These are phyloP conservation scores for Spodoptera littoralis DNA, from an alignment of 2,888 invertebrate species.

Conservation along the genomic window DNA sequence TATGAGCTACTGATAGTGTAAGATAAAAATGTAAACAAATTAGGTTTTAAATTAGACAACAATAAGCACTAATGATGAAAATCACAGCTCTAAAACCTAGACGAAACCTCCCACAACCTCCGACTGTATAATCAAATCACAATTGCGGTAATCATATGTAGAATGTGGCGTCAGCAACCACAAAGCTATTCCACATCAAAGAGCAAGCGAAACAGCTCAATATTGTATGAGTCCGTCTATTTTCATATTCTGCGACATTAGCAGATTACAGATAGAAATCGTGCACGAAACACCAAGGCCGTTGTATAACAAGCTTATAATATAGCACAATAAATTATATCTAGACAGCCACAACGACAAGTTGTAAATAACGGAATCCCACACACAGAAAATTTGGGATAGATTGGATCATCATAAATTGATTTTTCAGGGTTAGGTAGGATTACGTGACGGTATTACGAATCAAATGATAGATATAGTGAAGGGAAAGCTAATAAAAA, in stretches of 20 bases:
- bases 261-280: conserved; percentile 42
- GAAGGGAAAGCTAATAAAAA: conserved; percentile 10
- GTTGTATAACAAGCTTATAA: conserved; percentile 34
- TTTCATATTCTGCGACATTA: conserved; percentile 51
- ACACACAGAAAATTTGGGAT: conserved; percentile 43
- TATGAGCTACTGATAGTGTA: too few species aligned
- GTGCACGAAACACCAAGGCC: conserved; percentile 38
- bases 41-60: too few species aligned
- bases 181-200: conserved; percentile 28
- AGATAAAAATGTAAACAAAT: too few species aligned
- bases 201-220: conserved; percentile 35
- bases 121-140: conserved; percentile 35
- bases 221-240: conserved; percentile 43
- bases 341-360: conserved; percentile 26
- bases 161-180: conserved; percentile 19
- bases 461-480: conserved; percentile 12
- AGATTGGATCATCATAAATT: conserved; percentile 42
- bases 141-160: conserved; percentile 17
- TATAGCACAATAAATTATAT: conserved; percentile 35
- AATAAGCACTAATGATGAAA: not conserved
- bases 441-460: conserved; percentile 12
- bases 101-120: conserved; percentile 8
- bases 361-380: conserved; percentile 42
- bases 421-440: conserved; percentile 30
- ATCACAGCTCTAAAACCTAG: conserved; percentile 12